Base-by-base conservation (phyloP, 1,140 invertebrate genomes). In the Drosophila mojavensis region DNA sequence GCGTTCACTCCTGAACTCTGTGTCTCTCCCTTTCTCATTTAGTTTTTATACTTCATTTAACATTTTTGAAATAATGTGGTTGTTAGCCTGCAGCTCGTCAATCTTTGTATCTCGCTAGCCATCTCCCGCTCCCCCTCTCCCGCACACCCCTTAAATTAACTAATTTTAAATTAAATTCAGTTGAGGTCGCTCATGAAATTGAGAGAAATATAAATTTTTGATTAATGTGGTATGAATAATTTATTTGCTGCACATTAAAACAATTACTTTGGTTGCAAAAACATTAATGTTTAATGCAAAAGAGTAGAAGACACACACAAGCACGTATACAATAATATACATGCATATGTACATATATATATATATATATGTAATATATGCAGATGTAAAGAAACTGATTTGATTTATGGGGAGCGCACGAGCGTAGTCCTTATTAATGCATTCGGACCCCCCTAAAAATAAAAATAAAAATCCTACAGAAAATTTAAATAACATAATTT, bases 211-310 rank as follows among this genome's bases (percentile, higher is more conserved):
- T 28, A 20, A 28, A 59, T 59, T 59, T 45, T 9, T 47, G 41
- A 59, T 59, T 45, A 59, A 59, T 45, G 56, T 28, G 41, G 6
- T 30, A 41, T 59, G 56, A 59, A 59, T 59, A 47, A 59, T 59
- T 47, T n/a, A 59, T 47, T 59, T 41, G 11, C 24, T 26, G 9
- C 41, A 47, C 39, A 45, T 15, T n/a, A 17, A 59, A 59, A 43
- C 26, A 59, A 59, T 17, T 28, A 47, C 17, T 28, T 58, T 28
- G 56, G 24, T 30, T 17, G 24, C 43, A 47, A 41, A 15, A 59
- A 59, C 43, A 30, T 17, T 45, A 24, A 20, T 41, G 39, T 6
- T 39, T 20, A 11, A 24, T 20, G 36, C 11, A 36, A 28, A 59
- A 47, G n/a, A 7, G 7, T 28, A 45, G 26, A 33, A 33, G 33